Percentiles rank a stretch among this genome's conserved stretches.
phyloP scores from a whole-genome alignment of 1,140 invertebrate species.

The Bombyx mori region DNA sequence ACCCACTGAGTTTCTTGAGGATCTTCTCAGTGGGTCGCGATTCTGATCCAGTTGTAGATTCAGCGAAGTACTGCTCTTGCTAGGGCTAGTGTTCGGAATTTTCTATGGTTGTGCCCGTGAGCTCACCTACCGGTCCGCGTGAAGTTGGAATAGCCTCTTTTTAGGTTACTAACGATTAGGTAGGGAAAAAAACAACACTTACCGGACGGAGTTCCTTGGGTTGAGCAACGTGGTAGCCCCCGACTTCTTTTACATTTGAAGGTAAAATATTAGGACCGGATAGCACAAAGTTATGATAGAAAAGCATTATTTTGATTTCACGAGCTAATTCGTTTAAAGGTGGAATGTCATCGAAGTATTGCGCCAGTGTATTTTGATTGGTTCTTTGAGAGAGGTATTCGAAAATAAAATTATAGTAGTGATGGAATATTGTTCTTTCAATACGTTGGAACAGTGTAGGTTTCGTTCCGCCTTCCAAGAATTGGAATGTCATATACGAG shows the following conservation, averaged over 20 bases:
- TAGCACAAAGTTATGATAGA: constrained; percentile 75
- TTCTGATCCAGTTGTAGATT: too few species aligned
- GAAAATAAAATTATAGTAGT: constrained; percentile 35
- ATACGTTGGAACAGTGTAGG: constrained; percentile 68
- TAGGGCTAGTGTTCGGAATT: too few species aligned
- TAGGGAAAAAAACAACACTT: constrained; percentile 23
- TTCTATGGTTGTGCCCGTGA: background rate
- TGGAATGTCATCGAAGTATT: constrained; percentile 73
- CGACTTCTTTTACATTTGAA: constrained; percentile 76
- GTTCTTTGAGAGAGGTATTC: constrained; percentile 37
- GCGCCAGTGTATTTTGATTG: constrained; percentile 47
- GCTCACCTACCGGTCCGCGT: too few species aligned
- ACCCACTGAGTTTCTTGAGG: too few species aligned
- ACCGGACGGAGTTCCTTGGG: constrained; percentile 71
- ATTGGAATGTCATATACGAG: constrained; percentile 69
- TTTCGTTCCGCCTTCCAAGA: constrained; percentile 66
- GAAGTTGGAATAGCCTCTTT: too few species aligned
- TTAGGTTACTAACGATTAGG: too few species aligned
- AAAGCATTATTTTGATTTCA: constrained; percentile 73
- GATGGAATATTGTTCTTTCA: constrained; percentile 35
- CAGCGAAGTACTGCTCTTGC: too few species aligned
- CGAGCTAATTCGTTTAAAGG: constrained; percentile 71
- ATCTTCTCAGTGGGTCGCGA: too few species aligned
- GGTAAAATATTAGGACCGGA: constrained; percentile 72
- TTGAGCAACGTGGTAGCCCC: constrained; percentile 75